A percentile compares a stretch with the other conserved stretches of the same genome.
Conservation (phyloP, 2,888 invertebrate genomes). For the Geophilus truncorum region DNA sequence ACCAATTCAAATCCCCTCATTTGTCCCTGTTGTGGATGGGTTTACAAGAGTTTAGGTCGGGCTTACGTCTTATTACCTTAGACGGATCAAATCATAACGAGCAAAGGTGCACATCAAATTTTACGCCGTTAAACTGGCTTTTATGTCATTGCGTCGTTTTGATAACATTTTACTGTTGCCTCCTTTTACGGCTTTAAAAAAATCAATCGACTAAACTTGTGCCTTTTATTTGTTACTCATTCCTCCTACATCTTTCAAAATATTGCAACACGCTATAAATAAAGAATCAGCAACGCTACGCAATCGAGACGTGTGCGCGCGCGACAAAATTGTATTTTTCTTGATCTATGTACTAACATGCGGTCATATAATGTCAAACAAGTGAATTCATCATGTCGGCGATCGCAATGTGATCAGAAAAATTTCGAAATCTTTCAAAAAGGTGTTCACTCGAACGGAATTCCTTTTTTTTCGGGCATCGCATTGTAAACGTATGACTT, state of each 20-base stretch:
- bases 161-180: neutral
- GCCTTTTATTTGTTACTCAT: neutral
- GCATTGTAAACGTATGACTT: neutral
- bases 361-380: neutral
- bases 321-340: neutral
- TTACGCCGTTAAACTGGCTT: neutral
- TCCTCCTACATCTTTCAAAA: neutral
- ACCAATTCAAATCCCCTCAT: constrained; percentile 27
- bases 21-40: constrained; percentile 24
- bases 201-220: neutral
- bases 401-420: neutral
- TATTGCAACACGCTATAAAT: neutral
- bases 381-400: neutral
- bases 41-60: constrained; percentile 7
- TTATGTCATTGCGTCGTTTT: constrained; percentile 8
- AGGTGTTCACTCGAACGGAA: neutral
- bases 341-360: neutral
- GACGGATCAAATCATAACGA: constrained; percentile 27
- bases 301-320: too few species aligned
- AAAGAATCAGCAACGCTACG: neutral
- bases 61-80: constrained; percentile 2
- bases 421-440: neutral
- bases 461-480: neutral
- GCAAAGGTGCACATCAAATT: constrained; percentile 23
- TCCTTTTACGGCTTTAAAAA: neutral